A percentile compares a stretch with the other conserved stretches of the same genome.
phyloP scores from a whole-genome alignment of 1,140 invertebrate species.

The Chironomus tepperi region DNA sequence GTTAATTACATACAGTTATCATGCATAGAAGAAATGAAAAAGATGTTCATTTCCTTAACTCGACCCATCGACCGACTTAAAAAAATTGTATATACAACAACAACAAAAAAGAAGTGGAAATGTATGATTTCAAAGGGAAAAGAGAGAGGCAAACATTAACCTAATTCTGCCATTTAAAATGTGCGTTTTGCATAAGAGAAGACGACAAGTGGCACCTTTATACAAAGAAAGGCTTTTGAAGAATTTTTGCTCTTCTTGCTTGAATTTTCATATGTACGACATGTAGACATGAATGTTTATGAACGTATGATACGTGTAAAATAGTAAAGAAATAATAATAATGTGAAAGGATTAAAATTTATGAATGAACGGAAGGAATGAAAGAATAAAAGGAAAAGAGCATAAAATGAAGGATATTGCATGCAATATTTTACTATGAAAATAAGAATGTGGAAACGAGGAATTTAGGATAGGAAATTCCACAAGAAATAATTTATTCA shows the following conservation, averaged over 20 bases:
- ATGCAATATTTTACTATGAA: neutral
- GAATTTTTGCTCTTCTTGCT: neutral
- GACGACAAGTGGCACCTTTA: neutral
- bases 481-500: too few relatives aligned
- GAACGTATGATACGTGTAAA: neutral
- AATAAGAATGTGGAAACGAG: too few relatives aligned
- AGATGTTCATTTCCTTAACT: too few relatives aligned
- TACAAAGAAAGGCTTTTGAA: neutral
- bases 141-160: neutral
- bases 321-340: too few relatives aligned
- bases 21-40: too few relatives aligned
- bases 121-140: neutral
- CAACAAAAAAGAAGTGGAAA: neutral
- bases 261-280: neutral
- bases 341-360: too few relatives aligned
- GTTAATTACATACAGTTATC: neutral
- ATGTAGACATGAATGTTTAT: neutral
- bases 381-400: neutral
- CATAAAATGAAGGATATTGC: neutral
- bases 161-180: slow-evolving; percentile 16
- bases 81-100: neutral
- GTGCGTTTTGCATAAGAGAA: neutral
- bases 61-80: neutral
- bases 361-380: neutral
- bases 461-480: too few relatives aligned